Evolutionary conservation across 2,797 vertebrate genomes (phyloP).

Genomic region (Paedocypris micromegethes): DNA sequence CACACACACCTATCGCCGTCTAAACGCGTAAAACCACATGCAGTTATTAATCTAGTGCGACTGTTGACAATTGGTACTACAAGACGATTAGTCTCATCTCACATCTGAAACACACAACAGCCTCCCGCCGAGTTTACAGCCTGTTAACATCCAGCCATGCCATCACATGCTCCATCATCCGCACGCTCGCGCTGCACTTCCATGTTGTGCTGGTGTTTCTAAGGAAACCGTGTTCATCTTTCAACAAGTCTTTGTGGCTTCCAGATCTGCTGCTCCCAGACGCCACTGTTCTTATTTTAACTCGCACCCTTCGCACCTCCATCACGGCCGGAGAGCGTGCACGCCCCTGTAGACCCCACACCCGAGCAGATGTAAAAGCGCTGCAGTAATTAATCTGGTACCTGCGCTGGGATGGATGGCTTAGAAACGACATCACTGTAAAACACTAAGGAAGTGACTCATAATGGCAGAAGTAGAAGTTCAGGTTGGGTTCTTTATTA

Average conservation of each 20-base stretch:
- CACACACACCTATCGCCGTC: slow-evolving; percentile 12
- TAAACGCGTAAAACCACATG: slow-evolving; percentile 25
- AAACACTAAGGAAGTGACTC: slow-evolving; percentile 8
- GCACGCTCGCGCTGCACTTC: slow-evolving; percentile 37
- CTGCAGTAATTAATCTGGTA: slow-evolving; percentile 53
- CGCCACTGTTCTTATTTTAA: slow-evolving; percentile 53
- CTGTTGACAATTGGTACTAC: slow-evolving; percentile 27
- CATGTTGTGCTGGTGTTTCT: slow-evolving; percentile 41
- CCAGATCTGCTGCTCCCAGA: slow-evolving; percentile 44
- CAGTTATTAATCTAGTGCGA: slow-evolving; percentile 32
- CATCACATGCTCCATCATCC: slow-evolving; percentile 33
- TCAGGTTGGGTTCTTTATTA: background rate
- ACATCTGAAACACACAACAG: slow-evolving; percentile 24
- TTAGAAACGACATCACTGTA: background rate
- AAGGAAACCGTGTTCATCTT: slow-evolving; percentile 41
- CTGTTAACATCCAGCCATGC: slow-evolving; percentile 23
- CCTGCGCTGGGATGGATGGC: slow-evolving; percentile 38
- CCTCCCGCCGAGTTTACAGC: slow-evolving; percentile 37
- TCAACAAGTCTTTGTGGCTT: slow-evolving; percentile 39
- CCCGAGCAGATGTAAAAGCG: slow-evolving; percentile 51
- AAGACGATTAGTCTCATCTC: slow-evolving; percentile 29
- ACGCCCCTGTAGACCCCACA: slow-evolving; percentile 53
- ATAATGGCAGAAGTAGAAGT: background rate
- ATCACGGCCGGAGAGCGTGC: slow-evolving; percentile 28
- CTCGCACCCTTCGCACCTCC: slow-evolving; percentile 39